Base-by-base conservation (phyloP, 2,888 invertebrate species). In the Alviniconcha strummeri region DNA sequence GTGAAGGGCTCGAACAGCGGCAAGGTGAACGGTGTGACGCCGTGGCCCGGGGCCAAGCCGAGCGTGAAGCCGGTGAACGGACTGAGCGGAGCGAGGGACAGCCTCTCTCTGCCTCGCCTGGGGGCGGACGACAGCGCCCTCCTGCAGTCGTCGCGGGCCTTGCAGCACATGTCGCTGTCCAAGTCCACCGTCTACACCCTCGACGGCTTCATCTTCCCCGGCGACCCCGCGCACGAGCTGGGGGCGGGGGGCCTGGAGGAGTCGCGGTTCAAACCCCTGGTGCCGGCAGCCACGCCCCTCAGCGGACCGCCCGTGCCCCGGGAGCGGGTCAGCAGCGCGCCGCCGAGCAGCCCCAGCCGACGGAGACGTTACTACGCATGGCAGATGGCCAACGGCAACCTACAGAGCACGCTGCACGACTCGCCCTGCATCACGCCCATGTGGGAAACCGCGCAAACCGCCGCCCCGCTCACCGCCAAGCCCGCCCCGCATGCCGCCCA, bases 301-400 rank as follows among this genome's bases (percentile, higher is more conserved):
- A 52, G 60, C 5, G 56, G 19, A 4, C 13, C 17, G 17, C 56
- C 8, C 19, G 76, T 52, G 55, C 76, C n/a, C n/a, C 64, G 71
- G 17, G 82, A 82, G 11, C 75, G 82, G 75, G 52, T 82, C 13
- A 82, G 82, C 71, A 77, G 77, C 19, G 77, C 82, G 5, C 19
- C 84, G 19, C 60, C 77, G 0, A 69, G 54, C 11, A 56, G 67
- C 36, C 15, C 72, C 17, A 80, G 17, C n/a, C 60, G 84, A 71
- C 85, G 82, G 79, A 83, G 79, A 72, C 85, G 86, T 5, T 84
- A 80, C 81, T 83, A 85, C 75, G 86, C 88, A 11, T 88, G 88
- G 88, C 85, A 88, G 78, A 86, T 87, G 88, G 88, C 88, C 11
- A 87, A 88, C 60, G 86, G 85, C 1, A 85, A 83, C 56, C n/a